Evolutionary conservation across 2,113 vertebrate species (phyloP), one percentile per base, ranked within the genome.

Genomic region (Chrysemys picta): DNA sequence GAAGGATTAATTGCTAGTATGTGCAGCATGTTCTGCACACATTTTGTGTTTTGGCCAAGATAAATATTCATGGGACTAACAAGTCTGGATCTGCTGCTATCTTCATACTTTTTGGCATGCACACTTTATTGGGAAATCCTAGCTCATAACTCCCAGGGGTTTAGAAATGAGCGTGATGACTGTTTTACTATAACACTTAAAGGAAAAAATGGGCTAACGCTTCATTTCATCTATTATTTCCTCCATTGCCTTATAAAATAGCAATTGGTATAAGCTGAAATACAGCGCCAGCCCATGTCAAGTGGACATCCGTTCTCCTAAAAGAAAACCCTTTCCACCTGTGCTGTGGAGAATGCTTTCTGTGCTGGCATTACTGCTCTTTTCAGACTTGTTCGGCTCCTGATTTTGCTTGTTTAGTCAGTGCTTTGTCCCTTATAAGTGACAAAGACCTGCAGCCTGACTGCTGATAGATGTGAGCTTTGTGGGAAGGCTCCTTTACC

Each of bases 81-180:
- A 97, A 95, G 98, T 98, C 97, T 96, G 96, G 97, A 98, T 98
- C 96, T 98, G 98, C 93, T 22, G 1, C 96, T 92, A 14, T 93
- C 92, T 97, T 97, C 96, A 13, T 97, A 95, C 88, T 79, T 96
- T 93, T 92, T 91, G 97, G 96, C 96, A 97, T 97, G 95, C 86
- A 82, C 72, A n/a, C 56, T 87, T 92, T 81, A 31, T 96, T 97
- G 97, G 94, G 97, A 98, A 98, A 98, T 97, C 83, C 6, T 92
- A 84, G 89, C 92, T 94, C 96, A 75, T 82, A 90, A 0, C 93
- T 97, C 95, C 57, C 87, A 56, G 89, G 89, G 94, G 94, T 93
- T 84, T 92, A 82, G 89, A 95, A 97, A 93, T 85, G 96, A 87
- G 94, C 29, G 50, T 94, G n/a, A 29, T 65, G 90, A 72, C 65